Base-by-base conservation (phyloP, 2,113 vertebrate genomes). In the Aptenodytes patagonicus region DNA sequence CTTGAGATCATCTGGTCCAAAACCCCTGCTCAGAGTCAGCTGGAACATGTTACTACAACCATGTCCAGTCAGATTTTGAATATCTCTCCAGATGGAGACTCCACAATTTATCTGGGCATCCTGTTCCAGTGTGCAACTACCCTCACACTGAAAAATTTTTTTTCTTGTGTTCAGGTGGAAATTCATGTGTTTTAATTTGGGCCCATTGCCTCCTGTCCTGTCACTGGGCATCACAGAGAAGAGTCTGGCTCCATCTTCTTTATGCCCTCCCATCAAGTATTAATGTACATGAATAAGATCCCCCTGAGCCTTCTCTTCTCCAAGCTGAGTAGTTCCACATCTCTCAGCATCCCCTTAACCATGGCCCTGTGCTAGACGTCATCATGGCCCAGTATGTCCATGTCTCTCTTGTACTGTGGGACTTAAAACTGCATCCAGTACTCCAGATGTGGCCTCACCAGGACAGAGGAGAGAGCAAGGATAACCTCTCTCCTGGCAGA, bases 401-500 rank as follows among this genome's bases (percentile, higher is more conserved):
- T 21, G 5, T 36, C 11, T 49, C 19, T 64, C 7, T 57, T 20
- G 5, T 60, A 32, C 15, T 40, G 25, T 34, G 21, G 25, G 22
- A 76, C 17, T 4, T 68, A 62, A 11, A 65, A 16, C 11, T 20
- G 28, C 19, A 49, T 5, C 3, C 17, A 54, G 17, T 61, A 31
- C 25, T 68, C 60, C 17, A 26, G 7, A 16, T 65, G 32, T 34
- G 28, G 18, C 34, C 17, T 91, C 25, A 75, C 17, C 13, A 68
- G 61, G 11, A 38, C 26, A 54, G 17, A 71, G 29, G 29, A 60
- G 10, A 49, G 16, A 31, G 24, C 4, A 61, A 75, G 11, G 22
- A 34, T 40, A 13, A 14, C 3, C 4, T 36, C 7, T 10, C 25
- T 60, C 4, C 8, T 68, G 22, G 5, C 9, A 51, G 1, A 5